A percentile compares a stretch with the other conserved stretches of the same genome.
Conservation (phyloP, 92 coral and sea anemone genomes). For the Porites evermanni region DNA sequence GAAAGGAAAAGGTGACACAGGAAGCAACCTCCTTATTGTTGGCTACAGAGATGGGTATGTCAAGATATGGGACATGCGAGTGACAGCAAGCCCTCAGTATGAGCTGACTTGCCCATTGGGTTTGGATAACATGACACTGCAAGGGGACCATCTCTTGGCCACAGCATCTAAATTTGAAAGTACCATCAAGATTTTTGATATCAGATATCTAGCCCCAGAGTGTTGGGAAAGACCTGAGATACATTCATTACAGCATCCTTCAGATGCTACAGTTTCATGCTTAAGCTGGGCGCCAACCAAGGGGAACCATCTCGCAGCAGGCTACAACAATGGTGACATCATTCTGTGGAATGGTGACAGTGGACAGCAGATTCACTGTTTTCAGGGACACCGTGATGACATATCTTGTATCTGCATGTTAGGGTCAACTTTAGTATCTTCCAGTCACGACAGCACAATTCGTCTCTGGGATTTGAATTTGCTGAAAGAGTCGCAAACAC, state of each 20-base stretch:
- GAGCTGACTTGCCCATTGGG: slow-evolving; percentile 67
- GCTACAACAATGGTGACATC: slow-evolving; percentile 73
- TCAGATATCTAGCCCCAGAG: slow-evolving; percentile 67
- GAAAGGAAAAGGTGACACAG: slow-evolving; percentile 33
- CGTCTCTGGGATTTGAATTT: slow-evolving; percentile 67
- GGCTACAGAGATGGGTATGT: slow-evolving; percentile 79
- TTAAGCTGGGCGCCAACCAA: slow-evolving; percentile 53
- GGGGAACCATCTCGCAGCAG: slow-evolving; percentile 62
- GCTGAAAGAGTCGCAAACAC: slow-evolving; percentile 47
- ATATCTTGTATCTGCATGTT: slow-evolving; percentile 62
- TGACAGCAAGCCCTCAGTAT: slow-evolving; percentile 57
- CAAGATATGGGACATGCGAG: slow-evolving; percentile 73
- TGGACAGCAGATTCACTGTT: slow-evolving; percentile 54
- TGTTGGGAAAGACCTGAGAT: slow-evolving; percentile 63
- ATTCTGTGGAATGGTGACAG: slow-evolving; percentile 69
- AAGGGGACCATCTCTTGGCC: slow-evolving; percentile 53
- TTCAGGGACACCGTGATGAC: slow-evolving; percentile 52
- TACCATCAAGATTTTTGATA: slow-evolving; percentile 69
- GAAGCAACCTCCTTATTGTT: slow-evolving; percentile 38
- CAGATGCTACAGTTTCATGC: slow-evolving; percentile 40
- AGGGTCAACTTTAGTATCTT: slow-evolving; percentile 61
- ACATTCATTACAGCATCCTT: slow-evolving; percentile 34
- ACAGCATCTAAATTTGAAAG: slow-evolving; percentile 63
- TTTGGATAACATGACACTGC: slow-evolving; percentile 48
- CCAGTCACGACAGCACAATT: slow-evolving; percentile 60